Conservation (phyloP, 1,140 invertebrate genomes). For the Rhopalosiphum maidis region DNA sequence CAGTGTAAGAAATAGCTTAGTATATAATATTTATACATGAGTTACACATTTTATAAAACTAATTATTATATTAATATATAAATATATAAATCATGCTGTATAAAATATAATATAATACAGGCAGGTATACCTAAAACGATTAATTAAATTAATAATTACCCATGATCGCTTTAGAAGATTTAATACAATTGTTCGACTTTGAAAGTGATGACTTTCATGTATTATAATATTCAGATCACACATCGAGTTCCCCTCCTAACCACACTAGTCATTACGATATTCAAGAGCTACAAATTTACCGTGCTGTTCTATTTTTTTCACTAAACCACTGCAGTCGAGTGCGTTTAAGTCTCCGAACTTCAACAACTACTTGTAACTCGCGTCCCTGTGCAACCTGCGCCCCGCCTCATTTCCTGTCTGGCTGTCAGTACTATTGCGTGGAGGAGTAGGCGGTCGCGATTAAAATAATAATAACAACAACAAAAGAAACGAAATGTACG, state of each 20-base stretch:
- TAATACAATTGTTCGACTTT: not conserved
- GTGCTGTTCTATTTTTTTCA: not conserved
- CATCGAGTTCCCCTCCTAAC: not conserved
- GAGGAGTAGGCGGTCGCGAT: not conserved
- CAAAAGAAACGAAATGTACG: not conserved
- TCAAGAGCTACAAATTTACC: not conserved
- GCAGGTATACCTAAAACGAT: no score
- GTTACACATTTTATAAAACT: no score
- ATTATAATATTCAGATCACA: not conserved
- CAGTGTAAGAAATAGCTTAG: no score
- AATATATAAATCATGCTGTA: no score
- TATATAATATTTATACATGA: no score
- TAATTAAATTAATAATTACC: not conserved
- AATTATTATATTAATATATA: no score
- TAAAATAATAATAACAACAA: conserved; percentile 29
- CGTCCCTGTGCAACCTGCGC: not conserved
- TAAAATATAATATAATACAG: no score
- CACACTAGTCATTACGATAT: not conserved
- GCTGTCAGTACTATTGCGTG: not conserved
- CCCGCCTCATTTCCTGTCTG: not conserved
- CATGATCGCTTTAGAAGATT: not conserved
- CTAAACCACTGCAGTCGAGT: not conserved
- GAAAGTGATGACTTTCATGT: not conserved
- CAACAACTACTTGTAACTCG: not conserved
- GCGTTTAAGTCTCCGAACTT: not conserved